Evolutionary conservation across 2,113 vertebrate genomes (phyloP).

Genomic region (Irena cyanogastra): DNA sequence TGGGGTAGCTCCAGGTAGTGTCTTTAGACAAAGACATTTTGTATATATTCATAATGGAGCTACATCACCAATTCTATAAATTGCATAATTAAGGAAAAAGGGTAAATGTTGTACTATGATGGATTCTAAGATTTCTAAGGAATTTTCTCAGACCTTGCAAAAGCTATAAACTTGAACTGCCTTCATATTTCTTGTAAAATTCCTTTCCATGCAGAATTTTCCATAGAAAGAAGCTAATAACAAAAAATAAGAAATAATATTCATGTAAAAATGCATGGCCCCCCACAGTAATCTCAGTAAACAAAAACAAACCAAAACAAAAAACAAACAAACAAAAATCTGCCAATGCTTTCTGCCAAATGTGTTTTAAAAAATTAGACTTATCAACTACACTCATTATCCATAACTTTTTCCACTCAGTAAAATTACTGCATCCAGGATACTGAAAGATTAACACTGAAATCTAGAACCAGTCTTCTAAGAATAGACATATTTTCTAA

Average conservation of each 20-base stretch:
- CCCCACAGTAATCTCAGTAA: neutral
- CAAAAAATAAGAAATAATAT: neutral
- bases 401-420: neutral
- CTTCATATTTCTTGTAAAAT: neutral
- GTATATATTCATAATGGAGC: neutral
- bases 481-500: slow-evolving; percentile 10
- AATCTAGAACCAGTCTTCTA: slow-evolving; percentile 51
- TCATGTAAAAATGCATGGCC: neutral
- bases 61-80: neutral
- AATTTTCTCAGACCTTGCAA: neutral
- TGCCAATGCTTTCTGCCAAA: neutral
- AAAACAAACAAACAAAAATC: neutral
- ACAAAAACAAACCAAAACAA: neutral
- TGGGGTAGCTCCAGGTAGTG: neutral
- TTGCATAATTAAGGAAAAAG: neutral
- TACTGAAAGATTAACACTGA: slow-evolving; percentile 18
- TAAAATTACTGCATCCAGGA: neutral
- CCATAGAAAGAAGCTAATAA: neutral
- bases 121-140: neutral
- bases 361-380: neutral
- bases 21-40: neutral
- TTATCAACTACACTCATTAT: neutral
- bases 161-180: neutral
- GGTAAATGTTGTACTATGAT: neutral
- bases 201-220: neutral